phyloP scores from a whole-genome alignment of 2,797 vertebrate genomes.

The Potorous gilbertii region DNA sequence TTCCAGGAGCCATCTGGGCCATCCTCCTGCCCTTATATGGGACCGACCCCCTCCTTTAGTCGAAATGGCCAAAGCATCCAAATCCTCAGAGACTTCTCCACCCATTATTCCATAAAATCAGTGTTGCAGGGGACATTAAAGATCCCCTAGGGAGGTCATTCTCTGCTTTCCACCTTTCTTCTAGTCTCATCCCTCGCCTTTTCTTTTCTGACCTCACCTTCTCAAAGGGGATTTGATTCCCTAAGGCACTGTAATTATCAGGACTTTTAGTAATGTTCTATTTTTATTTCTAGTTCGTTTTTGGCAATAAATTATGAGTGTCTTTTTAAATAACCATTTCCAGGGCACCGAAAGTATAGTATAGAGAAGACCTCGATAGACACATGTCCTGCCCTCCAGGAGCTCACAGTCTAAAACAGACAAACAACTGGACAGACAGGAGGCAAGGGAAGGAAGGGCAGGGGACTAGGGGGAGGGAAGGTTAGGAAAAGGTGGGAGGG shows the following conservation, averaged over 20 bases:
- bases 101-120: neutral
- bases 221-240: neutral
- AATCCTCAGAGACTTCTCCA: neutral
- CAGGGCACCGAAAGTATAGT: constrained; percentile 51
- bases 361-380: neutral
- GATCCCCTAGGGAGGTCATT: neutral
- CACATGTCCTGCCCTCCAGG: constrained; percentile 71
- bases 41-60: neutral
- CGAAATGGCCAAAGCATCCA: neutral
- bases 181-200: neutral
- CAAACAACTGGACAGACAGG: neutral
- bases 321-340: constrained; percentile 60
- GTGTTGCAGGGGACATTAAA: too few species aligned
- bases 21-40: neutral
- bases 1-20: neutral
- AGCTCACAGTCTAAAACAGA: constrained; percentile 74
- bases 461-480: constrained; percentile 24
- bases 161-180: neutral
- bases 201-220: neutral
- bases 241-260: constrained; percentile 56
- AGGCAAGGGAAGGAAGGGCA: constrained; percentile 8
- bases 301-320: constrained; percentile 50
- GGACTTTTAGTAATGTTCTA: constrained; percentile 61
- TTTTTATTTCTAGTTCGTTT: constrained; percentile 72
- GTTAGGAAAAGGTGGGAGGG: neutral